Conservation (phyloP, 1,140 invertebrate genomes). For the Pseudomyrmex dendroicus region DNA sequence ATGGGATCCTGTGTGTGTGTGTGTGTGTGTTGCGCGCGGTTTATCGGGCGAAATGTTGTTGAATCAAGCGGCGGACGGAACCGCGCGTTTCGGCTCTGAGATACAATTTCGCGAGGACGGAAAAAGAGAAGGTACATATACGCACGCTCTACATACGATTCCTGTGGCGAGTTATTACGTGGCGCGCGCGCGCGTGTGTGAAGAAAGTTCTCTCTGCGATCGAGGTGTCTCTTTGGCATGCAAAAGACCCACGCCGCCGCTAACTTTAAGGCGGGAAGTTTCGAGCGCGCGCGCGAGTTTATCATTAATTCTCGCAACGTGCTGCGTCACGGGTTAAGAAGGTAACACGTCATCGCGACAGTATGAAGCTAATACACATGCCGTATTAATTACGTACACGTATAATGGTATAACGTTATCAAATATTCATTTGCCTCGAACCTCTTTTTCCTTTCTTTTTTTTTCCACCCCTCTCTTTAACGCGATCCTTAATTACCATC, state of each 20-base stretch:
- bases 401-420: slow-evolving; percentile 2
- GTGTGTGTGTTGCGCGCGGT: neutral
- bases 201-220: neutral
- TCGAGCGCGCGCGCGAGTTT: slow-evolving; percentile 24
- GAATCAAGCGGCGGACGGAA: neutral
- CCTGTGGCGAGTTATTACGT: slow-evolving; percentile 11
- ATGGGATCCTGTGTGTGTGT: too few relatives aligned
- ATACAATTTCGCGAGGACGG: slow-evolving; percentile 11
- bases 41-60: neutral
- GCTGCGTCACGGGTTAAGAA: slow-evolving; percentile 44
- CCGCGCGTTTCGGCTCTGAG: slow-evolving; percentile 4
- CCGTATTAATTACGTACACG: slow-evolving; percentile 17
- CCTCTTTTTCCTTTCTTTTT: neutral
- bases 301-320: slow-evolving; percentile 53
- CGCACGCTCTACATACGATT: neutral
- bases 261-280: slow-evolving; percentile 36
- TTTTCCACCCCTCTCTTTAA: too few relatives aligned
- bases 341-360: slow-evolving; percentile 36
- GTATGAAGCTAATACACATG: slow-evolving; percentile 4
- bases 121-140: neutral
- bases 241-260: slow-evolving; percentile 34
- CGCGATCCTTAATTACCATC: neutral
- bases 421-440: neutral
- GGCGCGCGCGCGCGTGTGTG: slow-evolving; percentile 2
- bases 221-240: slow-evolving; percentile 51